These are phyloP conservation scores for Baryphthengus martii DNA, from an alignment of 2,113 vertebrate species.

Conservation along the genomic window DNA sequence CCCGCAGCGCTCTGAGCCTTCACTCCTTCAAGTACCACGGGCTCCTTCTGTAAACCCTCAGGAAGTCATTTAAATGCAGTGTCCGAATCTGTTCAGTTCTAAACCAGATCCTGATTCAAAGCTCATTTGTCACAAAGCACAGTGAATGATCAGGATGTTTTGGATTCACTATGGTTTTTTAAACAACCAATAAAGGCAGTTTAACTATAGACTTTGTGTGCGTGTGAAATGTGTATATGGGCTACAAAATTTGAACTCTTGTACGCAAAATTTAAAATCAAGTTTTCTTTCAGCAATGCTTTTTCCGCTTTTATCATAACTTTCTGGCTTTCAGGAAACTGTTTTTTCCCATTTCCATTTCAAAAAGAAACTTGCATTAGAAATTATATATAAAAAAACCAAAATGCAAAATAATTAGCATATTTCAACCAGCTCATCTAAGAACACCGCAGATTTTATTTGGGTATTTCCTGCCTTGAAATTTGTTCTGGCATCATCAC, in stretches of 20 bases:
- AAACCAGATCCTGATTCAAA: not conserved
- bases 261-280: not conserved
- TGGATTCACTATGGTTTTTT: not conserved
- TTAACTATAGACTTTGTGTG: not conserved
- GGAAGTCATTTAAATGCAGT: not conserved
- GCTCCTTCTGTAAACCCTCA: not conserved
- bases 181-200: not conserved
- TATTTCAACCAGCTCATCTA: not conserved
- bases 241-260: not conserved
- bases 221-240: not conserved
- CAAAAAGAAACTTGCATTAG: not conserved
- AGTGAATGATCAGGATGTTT: not conserved
- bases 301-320: not conserved
- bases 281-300: not conserved
- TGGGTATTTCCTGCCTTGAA: not conserved
- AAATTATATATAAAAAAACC: not conserved
- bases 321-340: not conserved
- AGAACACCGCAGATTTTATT: not conserved
- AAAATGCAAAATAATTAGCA: not conserved
- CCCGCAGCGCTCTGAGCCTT: not conserved
- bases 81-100: not conserved
- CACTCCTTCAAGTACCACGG: not conserved
- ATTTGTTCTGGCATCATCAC: not conserved
- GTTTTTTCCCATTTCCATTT: not conserved
- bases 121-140: not conserved